These are phyloP conservation scores for Silurus meridionalis DNA, from an alignment of 2,113 vertebrate genomes.

Conservation along the genomic window DNA sequence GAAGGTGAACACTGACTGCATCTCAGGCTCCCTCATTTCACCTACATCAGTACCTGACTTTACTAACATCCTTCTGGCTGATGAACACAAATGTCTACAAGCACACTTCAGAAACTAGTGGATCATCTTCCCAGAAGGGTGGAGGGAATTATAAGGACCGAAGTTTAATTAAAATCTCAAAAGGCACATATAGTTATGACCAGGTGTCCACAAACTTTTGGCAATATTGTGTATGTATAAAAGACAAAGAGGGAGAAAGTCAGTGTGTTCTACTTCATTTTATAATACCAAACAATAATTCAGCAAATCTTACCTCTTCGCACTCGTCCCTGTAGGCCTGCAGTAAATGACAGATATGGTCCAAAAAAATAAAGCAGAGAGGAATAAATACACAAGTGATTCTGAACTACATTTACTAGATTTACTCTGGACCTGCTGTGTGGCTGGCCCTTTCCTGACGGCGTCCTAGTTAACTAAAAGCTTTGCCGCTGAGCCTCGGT, in stretches of 20 bases:
- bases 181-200: no score
- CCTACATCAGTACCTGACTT: no score
- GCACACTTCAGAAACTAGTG: no score
- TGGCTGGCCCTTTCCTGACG: conserved; percentile 15
- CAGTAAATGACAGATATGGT: background rate
- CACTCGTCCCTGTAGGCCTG: background rate
- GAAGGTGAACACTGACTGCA: no score
- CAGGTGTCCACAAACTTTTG: no score
- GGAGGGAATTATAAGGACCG: no score
- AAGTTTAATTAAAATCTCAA: no score
- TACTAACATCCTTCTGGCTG: no score
- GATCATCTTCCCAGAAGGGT: no score
- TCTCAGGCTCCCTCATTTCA: no score
- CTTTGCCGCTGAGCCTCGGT: background rate
- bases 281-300: background rate
- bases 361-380: background rate
- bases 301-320: background rate
- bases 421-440: conserved; percentile 7
- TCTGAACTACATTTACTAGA: background rate
- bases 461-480: conserved; percentile 27
- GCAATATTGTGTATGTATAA: no score
- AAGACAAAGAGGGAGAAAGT: background rate
- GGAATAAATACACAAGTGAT: background rate
- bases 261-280: background rate
- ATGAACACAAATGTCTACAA: no score